Base-by-base conservation (phyloP, 2,888 invertebrate genomes). In the Galeopsomyia nigrocyanea region DNA sequence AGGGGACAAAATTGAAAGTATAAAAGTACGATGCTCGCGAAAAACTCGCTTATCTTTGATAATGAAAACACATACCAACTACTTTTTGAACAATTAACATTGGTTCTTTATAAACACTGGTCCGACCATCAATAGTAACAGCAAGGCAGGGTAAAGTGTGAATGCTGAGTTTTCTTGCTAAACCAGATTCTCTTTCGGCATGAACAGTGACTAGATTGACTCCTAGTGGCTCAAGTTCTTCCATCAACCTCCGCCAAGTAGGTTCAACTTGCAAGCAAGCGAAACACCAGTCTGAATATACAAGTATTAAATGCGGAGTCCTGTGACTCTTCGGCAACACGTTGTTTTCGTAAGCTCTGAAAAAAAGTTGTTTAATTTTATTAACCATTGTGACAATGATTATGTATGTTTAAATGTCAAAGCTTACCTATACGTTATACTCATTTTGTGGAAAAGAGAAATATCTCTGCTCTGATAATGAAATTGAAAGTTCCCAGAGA, bases 231-330 rank as follows among this genome's bases (percentile, higher is more conserved):
- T 96, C 95, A 68, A 98, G 87, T 57, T 97, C 94, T 80, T 95
- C 94, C 55, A 95, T 92, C 65, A 98, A 88, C 76, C 94, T 91
- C 63, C 95, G 90, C 91, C 97, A 95, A 13, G 94, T 90, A 0
- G 93, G 93, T 60, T 96, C 95, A n/a, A 94, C 92, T 80, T 92
- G 93, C 76, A 96, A 91, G 85, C 98, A 98, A 62, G 95, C 92
- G 86, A 96, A 95, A 84, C 98, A 98, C 94, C 96, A 97, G 86
- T 98, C 97, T 9, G 95, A 94, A 87, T 97, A 98, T 86, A 96
- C 95, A 79, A 98, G 91, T 62, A 98, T 90, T 71, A 98, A 88
- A 73, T 95, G 93, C 13, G 97, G 96, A 49, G 93, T 93, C 76
- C 91, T 91, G 72, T 90, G 88, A 83, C 96, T 97, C 83, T 95